Evolutionary conservation across 1,140 invertebrate species (phyloP).

Genomic region (Philaenus spumarius): DNA sequence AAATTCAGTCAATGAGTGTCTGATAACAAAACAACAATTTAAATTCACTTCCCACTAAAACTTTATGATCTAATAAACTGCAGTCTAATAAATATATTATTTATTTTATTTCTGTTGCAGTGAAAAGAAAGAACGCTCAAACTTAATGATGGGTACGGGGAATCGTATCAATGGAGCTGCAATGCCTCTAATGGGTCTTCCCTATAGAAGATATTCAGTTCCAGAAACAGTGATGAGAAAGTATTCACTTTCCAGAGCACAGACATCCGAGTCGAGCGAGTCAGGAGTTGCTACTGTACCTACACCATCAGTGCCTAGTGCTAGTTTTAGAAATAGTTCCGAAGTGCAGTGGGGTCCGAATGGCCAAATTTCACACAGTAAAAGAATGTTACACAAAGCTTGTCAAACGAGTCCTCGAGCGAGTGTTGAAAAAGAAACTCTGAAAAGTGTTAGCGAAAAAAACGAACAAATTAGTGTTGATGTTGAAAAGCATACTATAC

Average conservation of each 20-base stretch:
- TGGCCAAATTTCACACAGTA: neutral
- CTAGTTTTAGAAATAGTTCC: neutral
- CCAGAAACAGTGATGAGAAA: slow-evolving; percentile 33
- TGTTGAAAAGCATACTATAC: too few species aligned
- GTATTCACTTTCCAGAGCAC: slow-evolving; percentile 22
- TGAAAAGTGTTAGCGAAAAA: neutral
- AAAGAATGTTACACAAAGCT: slow-evolving; percentile 14
- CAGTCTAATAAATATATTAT: neutral
- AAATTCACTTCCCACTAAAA: too few species aligned
- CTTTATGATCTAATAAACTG: too few species aligned
- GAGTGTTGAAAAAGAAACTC: neutral
- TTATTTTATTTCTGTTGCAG: slow-evolving; percentile 2
- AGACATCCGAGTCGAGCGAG: slow-evolving; percentile 15
- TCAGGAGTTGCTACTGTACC: slow-evolving; percentile 11
- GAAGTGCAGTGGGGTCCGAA: neutral
- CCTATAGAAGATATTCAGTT: slow-evolving; percentile 29
- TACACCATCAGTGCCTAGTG: slow-evolving; percentile 8
- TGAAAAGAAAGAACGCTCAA: slow-evolving; percentile 4
- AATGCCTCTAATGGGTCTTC: slow-evolving; percentile 18
- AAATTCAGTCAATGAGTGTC: too few species aligned
- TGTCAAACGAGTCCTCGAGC: slow-evolving; percentile 18
- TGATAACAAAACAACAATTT: too few species aligned
- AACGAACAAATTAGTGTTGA: neutral
- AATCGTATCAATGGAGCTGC: neutral
- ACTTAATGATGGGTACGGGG: slow-evolving; percentile 12